phyloP scores from a whole-genome alignment of 2,888 invertebrate species.

The Phaonia tiefii region DNA sequence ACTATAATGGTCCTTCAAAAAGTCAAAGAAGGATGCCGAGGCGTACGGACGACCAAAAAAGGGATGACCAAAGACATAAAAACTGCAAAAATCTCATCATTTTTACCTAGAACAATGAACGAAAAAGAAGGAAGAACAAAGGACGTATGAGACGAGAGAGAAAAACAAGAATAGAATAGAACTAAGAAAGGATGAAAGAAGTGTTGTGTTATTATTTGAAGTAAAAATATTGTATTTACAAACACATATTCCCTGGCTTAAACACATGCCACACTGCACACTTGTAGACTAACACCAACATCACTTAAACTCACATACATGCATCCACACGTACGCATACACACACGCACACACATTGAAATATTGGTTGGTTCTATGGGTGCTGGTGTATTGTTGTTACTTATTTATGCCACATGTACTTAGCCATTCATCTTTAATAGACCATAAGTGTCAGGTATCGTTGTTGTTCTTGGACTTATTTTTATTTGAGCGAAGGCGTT shows the following conservation, averaged over 20 bases:
- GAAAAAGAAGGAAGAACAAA: background rate
- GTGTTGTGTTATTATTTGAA: constrained; percentile 50
- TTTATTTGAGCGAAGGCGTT: background rate
- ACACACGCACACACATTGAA: background rate
- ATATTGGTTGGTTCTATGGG: background rate
- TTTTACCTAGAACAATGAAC: constrained; percentile 21
- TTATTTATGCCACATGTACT: constrained; percentile 61
- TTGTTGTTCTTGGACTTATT: constrained; percentile 46
- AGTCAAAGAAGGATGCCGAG: background rate
- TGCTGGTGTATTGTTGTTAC: constrained; percentile 23
- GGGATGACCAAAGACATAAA: constrained; percentile 7
- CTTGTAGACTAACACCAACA: constrained; percentile 19
- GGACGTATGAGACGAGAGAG: background rate
- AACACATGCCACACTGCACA: constrained; percentile 1
- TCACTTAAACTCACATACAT: background rate
- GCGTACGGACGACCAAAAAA: constrained; percentile 5
- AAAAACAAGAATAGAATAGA: background rate
- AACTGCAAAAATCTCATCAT: constrained; percentile 34
- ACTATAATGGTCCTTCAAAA: constrained; percentile 26
- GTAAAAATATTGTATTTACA: constrained; percentile 48
- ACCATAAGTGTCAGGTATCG: constrained; percentile 65
- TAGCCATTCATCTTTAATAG: constrained; percentile 67
- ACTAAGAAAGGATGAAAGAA: constrained; percentile 52
- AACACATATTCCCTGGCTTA: background rate
- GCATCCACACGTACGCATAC: background rate